Evolutionary conservation across 2,888 invertebrate species (phyloP), one percentile per base, ranked within the genome.

Genomic region (Platycheirus rosarum): DNA sequence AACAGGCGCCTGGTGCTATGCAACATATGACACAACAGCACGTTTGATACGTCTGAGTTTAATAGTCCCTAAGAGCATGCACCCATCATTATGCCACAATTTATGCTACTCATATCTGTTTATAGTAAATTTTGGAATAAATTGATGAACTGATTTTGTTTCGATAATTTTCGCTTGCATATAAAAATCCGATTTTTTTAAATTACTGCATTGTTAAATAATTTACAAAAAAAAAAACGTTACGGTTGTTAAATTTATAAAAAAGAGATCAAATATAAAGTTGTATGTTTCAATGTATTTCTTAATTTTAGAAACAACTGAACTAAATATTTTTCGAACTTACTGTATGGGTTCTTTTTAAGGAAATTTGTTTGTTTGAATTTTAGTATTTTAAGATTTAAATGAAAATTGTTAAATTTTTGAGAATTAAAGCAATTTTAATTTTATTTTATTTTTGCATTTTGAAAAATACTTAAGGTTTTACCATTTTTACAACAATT

Each of bases 21-120:
- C 79, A 70, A 80, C 26, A 46, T n/a, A n/a, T n/a, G n/a, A n/a
- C n/a, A n/a, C n/a, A 51, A 86, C 86, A 71, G 16, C 85, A 86
- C 85, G 20, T 23, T 32, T 18, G 16, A 49, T 49, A 66, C 23
- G 29, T 37, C 4, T 37, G 11, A 7, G 6, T 9, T 23, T 55
- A 8, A 18, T 7, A 32, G 29, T 46, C 8, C 79, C 75, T 65
- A 23, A 49, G 57, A 69, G 26, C 18, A 69, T 60, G 40, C 60
- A 75, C 8, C 35, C 18, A 75, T 78, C 84, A 73, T 80, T 75
- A 57, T 42, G 37, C 44, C 62, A 49, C n/a, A 13, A 69, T 37
- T 46, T n/a, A 79, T 73, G 70, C 70, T 68, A 65, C 62, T 74
- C 48, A 55, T 51, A 8, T 49, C 57, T 66, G 46, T 40, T 32